A percentile compares a stretch with the other conserved stretches of the same genome.
These are phyloP conservation scores for Petrocephalus zakoni DNA, from an alignment of 2,113 vertebrate species.

Conservation along the genomic window DNA sequence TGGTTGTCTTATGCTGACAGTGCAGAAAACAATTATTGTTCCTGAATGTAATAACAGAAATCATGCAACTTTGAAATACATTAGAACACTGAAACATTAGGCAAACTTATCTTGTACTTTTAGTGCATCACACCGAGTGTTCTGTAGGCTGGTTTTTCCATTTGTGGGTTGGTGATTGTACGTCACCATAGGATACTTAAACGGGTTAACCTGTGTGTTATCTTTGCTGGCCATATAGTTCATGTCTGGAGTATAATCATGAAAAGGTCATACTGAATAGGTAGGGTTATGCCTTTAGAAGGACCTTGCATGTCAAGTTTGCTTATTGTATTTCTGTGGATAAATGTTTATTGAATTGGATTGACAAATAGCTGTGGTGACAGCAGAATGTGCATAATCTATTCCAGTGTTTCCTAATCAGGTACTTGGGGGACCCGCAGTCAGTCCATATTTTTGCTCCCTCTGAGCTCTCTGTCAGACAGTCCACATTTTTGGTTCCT, in stretches of 20 bases:
- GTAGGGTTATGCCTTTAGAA: not conserved
- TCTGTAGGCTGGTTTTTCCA: conserved; percentile 1
- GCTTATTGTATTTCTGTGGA: not conserved
- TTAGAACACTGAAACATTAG: not conserved
- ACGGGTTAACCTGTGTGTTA: not conserved
- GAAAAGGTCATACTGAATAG: not conserved
- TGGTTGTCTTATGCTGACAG: not conserved
- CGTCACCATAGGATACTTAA: not conserved
- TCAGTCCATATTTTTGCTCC: not conserved
- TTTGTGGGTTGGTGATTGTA: not conserved
- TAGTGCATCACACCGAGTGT: not conserved
- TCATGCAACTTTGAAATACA: not conserved
- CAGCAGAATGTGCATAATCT: not conserved
- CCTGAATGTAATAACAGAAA: not conserved
- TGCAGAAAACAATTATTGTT: not conserved
- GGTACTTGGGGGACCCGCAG: not conserved
- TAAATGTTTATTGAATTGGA: not conserved
- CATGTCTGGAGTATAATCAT: not conserved
- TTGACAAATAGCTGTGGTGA: not conserved
- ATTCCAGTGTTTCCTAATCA: not conserved
- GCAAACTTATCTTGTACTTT: not conserved
- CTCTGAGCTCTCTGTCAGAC: not conserved
- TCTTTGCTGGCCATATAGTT: not conserved
- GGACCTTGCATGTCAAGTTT: not conserved
- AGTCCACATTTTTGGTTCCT: not conserved